These are phyloP conservation scores for Erebia ligea DNA, from an alignment of 2,888 invertebrate species.

Conservation along the genomic window DNA sequence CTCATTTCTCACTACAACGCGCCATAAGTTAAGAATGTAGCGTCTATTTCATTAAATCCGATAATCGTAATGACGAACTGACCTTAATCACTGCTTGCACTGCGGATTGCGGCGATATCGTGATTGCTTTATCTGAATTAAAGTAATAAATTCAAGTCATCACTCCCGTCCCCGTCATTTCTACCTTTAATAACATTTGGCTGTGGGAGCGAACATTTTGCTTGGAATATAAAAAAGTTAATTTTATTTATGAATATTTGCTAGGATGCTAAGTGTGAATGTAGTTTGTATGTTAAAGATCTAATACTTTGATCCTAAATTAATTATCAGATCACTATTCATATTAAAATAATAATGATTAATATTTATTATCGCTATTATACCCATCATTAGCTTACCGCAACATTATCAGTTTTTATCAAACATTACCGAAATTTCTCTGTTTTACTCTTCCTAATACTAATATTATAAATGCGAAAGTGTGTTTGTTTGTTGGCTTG, in stretches of 20 bases:
- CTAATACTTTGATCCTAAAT: too few relatives aligned
- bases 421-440: too few relatives aligned
- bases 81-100: conserved; percentile 42
- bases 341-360: too few relatives aligned
- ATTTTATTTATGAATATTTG: background rate
- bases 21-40: conserved; percentile 42
- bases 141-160: conserved; percentile 38
- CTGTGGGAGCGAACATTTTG: background rate
- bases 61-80: conserved; percentile 41
- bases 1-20: conserved; percentile 42
- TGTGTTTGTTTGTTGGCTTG: too few relatives aligned
- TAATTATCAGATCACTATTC: too few relatives aligned
- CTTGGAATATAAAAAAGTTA: background rate
- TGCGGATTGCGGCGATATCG: conserved; percentile 40
- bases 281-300: too few relatives aligned
- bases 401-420: too few relatives aligned
- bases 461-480: too few relatives aligned
- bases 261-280: too few relatives aligned
- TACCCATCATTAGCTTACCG: too few relatives aligned
- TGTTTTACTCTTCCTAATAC: too few relatives aligned
- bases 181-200: conserved; percentile 16
- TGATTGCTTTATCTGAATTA: conserved; percentile 32
- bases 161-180: conserved; percentile 33
- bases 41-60: conserved; percentile 42
- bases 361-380: too few relatives aligned